These are phyloP conservation scores for Corythornis leucogaster DNA, from an alignment of 2,797 vertebrate genomes.

Conservation along the genomic window DNA sequence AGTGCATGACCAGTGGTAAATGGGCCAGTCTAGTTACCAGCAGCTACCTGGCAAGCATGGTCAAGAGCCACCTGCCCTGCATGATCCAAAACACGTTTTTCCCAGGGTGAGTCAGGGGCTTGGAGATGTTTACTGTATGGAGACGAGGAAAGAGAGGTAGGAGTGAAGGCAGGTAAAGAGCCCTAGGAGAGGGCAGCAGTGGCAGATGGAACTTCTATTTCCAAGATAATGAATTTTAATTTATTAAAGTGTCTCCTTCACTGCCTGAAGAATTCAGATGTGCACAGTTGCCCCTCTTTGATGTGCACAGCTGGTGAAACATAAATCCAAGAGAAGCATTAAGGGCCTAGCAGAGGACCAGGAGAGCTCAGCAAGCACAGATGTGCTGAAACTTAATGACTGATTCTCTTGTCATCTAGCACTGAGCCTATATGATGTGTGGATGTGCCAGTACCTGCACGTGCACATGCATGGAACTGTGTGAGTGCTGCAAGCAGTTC, in stretches of 20 bases:
- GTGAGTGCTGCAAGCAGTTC: not conserved
- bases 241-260: not conserved
- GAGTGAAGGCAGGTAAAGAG: not conserved
- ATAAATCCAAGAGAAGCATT: not conserved
- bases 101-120: not conserved
- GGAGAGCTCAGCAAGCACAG: not conserved
- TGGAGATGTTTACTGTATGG: not conserved
- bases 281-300: not conserved
- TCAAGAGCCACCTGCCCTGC: not conserved
- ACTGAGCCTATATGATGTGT: not conserved
- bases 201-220: not conserved
- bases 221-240: not conserved
- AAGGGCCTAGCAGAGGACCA: not conserved
- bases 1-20: not conserved
- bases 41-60: not conserved
- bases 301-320: not conserved
- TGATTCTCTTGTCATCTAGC: not conserved
- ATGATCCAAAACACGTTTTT: not conserved
- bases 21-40: not conserved
- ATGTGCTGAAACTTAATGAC: not conserved
- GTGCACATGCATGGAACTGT: not conserved
- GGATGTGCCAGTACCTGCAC: not conserved
- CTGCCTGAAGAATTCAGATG: not conserved
- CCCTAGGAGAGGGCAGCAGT: not conserved
- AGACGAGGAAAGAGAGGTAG: not conserved